Evolutionary conservation across 2,888 invertebrate genomes (phyloP), one percentile per base, ranked within the genome.

Genomic region (Callimorpha dominula): DNA sequence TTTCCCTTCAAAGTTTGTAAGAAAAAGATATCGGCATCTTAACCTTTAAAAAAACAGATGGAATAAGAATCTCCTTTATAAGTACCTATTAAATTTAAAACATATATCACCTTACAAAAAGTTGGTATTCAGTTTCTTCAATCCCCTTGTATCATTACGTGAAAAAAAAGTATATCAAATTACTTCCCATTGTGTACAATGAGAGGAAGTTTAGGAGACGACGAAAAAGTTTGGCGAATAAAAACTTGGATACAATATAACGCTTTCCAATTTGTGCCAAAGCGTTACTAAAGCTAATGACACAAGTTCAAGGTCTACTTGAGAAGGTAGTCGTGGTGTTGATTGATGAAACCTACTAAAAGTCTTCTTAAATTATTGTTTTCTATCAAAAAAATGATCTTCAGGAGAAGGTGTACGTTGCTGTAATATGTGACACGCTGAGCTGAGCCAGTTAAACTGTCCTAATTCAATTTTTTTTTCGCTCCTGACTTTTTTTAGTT

Each of bases 181-280:
- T 65, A 65, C 31, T 31, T 20, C 31, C 65, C 49, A 65, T 65
- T 65, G 65, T 43, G 54, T 57, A 68, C 67, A n/a, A 20, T 67
- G 20, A 31, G 20, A 43, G 20, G 54, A 68, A 68, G 67, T 57
- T 54, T 43, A 20, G 3, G 43, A 63, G 65, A 31, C 57, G 31
- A 12, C 2, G 14, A 64, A 42, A 62, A 66, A 81, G 50, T 78
- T 79, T 62, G 50, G 7, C 67, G 43, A 74, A 72, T 63, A 73
- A 74, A 65, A 74, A 74, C 63, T 81, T 81, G 11, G 11, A 14
- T 9, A 20, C 46, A 20, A 72, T 76, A 71, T 76, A 70, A 81
- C 68, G 72, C 72, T 69, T 52, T 50, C 73, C 74, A 81, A 81
- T 79, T 77, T 76, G 70, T 78, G 65, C 43, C 72, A 31, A 68